Evolutionary conservation across 2,113 vertebrate species (phyloP), one percentile per base, ranked within the genome.

Genomic region (Istiophorus platypterus): DNA sequence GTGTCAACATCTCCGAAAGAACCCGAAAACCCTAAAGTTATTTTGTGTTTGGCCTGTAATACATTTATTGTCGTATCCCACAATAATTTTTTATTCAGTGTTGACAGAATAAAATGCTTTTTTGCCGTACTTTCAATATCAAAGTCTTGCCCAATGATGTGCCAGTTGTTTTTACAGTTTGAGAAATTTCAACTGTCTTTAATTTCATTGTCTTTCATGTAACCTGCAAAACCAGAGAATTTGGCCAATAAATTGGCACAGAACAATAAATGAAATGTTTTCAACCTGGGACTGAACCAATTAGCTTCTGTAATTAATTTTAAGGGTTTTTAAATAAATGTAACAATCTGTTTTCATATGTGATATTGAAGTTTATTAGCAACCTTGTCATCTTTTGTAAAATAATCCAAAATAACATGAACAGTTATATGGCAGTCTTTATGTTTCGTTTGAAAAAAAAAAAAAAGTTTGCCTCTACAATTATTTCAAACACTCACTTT

Each of bases 241-340:
- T 52, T 13, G n/a, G n/a, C n/a, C n/a, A n/a, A 67, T 26, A 49
- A 66, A 58, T 13, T 67, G 26, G 27, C 3, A 12, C 5, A 20
- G 13, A 63, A 54, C 29, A 73, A 59, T 58, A 69, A 84, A 84
- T 41, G 0, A 49, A 57, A 63, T 31, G 24, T 31, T 65, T 62
- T 27, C 2, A 29, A 58, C 1, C n/a, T 2, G 14, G 11, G 17
- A 26, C 47, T 39, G 49, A 39, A 15, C n/a, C 3, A 4, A 18
- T 45, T 24, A 45, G n/a, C 4, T 80, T 49, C 56, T 62, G 39
- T 68, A 2, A 5, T 37, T 26, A 2, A 18, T 56, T 34, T 61
- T 56, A 41, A 57, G 2, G 7, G 24, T 57, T 34, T 34, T 18
- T n/a, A n/a, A 62, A n/a, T 62, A n/a, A 1, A 29, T 47, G 4